Percentiles rank a stretch among this genome's conserved stretches.
Evolutionary conservation across 2,113 vertebrate genomes (phyloP).

Genomic region (Actenoides hombroni): DNA sequence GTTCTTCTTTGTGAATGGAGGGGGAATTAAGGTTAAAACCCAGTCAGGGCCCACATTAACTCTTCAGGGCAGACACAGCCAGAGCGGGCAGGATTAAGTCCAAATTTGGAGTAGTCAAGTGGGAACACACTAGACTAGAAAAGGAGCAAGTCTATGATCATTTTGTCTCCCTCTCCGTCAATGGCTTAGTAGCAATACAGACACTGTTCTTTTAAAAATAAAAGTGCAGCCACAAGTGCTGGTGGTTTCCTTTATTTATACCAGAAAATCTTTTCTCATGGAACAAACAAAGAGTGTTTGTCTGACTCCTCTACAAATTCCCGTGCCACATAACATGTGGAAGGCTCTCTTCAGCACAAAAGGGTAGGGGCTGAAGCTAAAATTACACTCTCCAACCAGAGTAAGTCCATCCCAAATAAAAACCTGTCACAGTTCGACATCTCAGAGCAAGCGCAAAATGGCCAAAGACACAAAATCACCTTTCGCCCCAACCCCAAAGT

Average conservation of each 20-base stretch:
- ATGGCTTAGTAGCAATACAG: conserved; percentile 17
- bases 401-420: background rate
- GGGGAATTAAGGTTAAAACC: background rate
- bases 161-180: background rate
- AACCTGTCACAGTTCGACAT: background rate
- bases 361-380: conserved; percentile 7
- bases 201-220: conserved; percentile 40
- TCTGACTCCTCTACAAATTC: conserved; percentile 61
- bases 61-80: background rate
- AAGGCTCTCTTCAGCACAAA: conserved; percentile 9
- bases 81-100: background rate
- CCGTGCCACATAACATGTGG: conserved; percentile 38
- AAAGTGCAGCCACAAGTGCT: conserved; percentile 28
- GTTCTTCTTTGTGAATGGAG: background rate
- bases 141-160: background rate
- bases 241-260: conserved; percentile 69
- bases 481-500: background rate
- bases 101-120: background rate
- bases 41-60: background rate
- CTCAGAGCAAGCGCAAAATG: background rate
- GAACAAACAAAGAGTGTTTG: conserved; percentile 74
- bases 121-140: background rate
- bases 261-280: conserved; percentile 65
- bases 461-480: background rate
- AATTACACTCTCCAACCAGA: background rate